Conservation (phyloP, 2,888 invertebrate genomes). For the Xanthia togata region DNA sequence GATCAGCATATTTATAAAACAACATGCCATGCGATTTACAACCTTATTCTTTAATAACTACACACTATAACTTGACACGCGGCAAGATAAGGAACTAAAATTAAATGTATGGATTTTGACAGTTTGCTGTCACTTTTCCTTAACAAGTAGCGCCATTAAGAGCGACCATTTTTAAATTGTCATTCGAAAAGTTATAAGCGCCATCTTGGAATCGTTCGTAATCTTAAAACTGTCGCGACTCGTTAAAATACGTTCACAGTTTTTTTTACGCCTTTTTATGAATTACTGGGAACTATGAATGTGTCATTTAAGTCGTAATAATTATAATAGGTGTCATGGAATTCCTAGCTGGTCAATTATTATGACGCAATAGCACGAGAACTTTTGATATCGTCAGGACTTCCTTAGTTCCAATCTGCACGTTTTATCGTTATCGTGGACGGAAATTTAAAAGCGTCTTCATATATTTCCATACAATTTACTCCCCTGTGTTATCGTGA, state of each 20-base stretch:
- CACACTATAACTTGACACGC: conserved; percentile 2
- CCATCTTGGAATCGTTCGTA: conserved; percentile 1
- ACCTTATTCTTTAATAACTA: conserved; percentile 16
- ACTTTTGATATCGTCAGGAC: background rate
- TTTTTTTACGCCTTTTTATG: conserved; percentile 43
- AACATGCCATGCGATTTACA: conserved; percentile 10
- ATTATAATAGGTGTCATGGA: conserved; percentile 29
- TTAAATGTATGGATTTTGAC: conserved; percentile 28
- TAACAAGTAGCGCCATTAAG: conserved; percentile 4
- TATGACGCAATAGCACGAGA: conserved; percentile 47
- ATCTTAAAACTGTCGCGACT: conserved; percentile 10
- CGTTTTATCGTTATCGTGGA: background rate
- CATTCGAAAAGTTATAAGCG: background rate
- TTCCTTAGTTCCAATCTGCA: background rate
- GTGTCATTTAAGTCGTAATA: conserved; percentile 32
- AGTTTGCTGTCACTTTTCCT: background rate
- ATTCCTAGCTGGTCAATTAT: conserved; percentile 32
- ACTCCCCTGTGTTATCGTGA: background rate
- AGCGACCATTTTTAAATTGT: conserved; percentile 11
- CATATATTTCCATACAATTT: background rate
- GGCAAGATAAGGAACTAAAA: conserved; percentile 17
- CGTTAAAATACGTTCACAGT: conserved; percentile 28
- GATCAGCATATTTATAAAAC: conserved; percentile 53
- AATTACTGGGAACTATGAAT: conserved; percentile 43
- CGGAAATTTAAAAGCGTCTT: background rate